Evolutionary conservation across 2,797 vertebrate species (phyloP), one percentile per base, ranked within the genome.

Genomic region (Alosa sapidissima): DNA sequence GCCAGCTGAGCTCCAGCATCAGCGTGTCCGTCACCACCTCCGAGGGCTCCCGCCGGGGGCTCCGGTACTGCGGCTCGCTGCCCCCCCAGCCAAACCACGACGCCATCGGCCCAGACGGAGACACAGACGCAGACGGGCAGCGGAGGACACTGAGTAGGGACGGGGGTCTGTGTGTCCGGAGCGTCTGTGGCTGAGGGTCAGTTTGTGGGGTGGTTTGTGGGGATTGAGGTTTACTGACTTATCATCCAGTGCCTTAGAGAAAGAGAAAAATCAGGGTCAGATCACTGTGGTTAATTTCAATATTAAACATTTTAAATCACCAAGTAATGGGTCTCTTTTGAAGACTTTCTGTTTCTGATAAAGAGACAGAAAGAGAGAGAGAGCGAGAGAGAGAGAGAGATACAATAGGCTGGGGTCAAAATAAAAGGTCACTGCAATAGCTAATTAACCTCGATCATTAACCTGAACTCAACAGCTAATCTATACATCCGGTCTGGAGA

Each of bases 1-100:
- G 98, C 96, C 98, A 98, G 85, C 87, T 94, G 85, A 99, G 95
- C 94, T 99, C 98, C 95, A 98, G 94, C 98, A 99, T 99, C 84
- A 99, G 94, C 0, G 98, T 99, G 85, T 99, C 97, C 0, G 95
- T 94, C 91, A 99, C 97, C 95, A 97, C 96, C 60, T 98, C 96
- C 0, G 94, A 93, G 0, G 97, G 96, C 82, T 91, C 97, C 81
- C 96, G 94, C 83, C 94, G 90, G 0, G 96, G 94, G 86, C 95
- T 92, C 54, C 96, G 94, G 65, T 89, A 88, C 5, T 94, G 91
- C 0, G 96, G 89, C 85, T 97, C 97, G 0, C 92, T 96, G 97
- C 72, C 72, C 41, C 97, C 72, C 72, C 97, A 97, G 88, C 94
- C 91, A 88, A 99, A 96, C 98, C 98, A 98, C 8, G 97, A 97